Evolutionary conservation across 1,140 invertebrate species (phyloP), one percentile per base, ranked within the genome.

Genomic region (Drosophila eugracilis): DNA sequence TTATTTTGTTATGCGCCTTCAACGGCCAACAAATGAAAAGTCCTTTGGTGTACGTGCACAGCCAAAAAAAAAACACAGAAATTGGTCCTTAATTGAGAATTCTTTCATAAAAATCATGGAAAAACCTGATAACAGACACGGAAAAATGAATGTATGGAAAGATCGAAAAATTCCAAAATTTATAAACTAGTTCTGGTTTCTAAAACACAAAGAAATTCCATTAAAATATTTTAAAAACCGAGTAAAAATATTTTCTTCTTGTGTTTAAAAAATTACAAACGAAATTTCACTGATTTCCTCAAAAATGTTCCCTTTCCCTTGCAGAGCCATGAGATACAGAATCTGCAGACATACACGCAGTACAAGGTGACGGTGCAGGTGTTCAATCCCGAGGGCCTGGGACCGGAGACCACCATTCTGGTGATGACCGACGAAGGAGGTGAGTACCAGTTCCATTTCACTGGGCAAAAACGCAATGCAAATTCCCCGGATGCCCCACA

Each of bases 381-480:
- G 21, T 95, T 95, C 91, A 96, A 96, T 90, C 95, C 95, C 5
- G 95, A 94, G 86, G 95, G 95, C 12, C 72, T 91, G 30, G 95
- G 95, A 45, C 95, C 95, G 22, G 93, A 94, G 42, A 94, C 95
- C 7, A 95, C 94, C 32, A 94, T 96, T 28, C 93, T 95, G 41
- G 95, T 96, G 59, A 96, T 95, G 93, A 96, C 95, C 41, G 95
- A 96, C 86, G 95, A 96, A 94, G 95, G 95, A 89, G 94, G 95
- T 96, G 92, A 95, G 94, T 3, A 7, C 28, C 22, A 26, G 2
- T 19, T 14, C 24, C 26, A 30, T 22, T 65, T 62, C 10, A 22
- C 21, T 6, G 17, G n/a, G 15, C 36, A 39, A 47, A 47, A 45
- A 65, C 17, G 32, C 26, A 39, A 47, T 65, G 50, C 53, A 37